Evolutionary conservation across 2,888 invertebrate genomes (phyloP), one percentile per base, ranked within the genome.

Genomic region (Ellobium chinense): DNA sequence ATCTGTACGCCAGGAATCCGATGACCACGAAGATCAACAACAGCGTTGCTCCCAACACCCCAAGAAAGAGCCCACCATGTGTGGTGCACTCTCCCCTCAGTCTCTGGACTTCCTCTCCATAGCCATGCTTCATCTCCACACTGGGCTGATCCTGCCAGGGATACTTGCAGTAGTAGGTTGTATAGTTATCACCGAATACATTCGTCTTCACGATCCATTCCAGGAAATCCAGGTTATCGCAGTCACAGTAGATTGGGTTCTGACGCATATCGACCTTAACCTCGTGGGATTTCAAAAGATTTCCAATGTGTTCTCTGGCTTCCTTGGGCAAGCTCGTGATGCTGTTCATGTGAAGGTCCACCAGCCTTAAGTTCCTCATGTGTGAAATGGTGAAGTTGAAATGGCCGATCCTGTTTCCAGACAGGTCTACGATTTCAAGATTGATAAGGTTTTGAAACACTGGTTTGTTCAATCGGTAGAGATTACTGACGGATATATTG

Each of bases 201-300:
- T 72, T 69, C 14, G 58, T 73, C 7, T 75, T 46, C 9, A 70
- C 39, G 12, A 81, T 54, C 83, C 83, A 83, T n/a, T 63, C 58
- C 27, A 83, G 54, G 21, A 83, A 83, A 21, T 78, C 78, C 21
- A 83, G 56, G 63, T 81, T 83, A 2, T 70, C 24, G 34, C 83
- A 83, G 29, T 65, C 74, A 66, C 83, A 83, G 29, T 24, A 12
- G 7, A 83, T 83, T 18, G 83, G 83, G 36, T 83, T 83, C 27
- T 54, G 39, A 1, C 68, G 58, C 70, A 83, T 69, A 54, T 81
- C 58, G 9, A 83, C 60, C 2, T 27, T 58, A 1, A 81, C 65
- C 14, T 74, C 46, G 24, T 68, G n/a, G 2, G 12, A 54, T 29
- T 46, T 39, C 3, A 72, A 34, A 4, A 80, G 21, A 9, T 2